Percentiles rank a stretch among this genome's conserved stretches.
Evolutionary conservation across 2,113 vertebrate species (phyloP).

Genomic region (Nettapus auritus): DNA sequence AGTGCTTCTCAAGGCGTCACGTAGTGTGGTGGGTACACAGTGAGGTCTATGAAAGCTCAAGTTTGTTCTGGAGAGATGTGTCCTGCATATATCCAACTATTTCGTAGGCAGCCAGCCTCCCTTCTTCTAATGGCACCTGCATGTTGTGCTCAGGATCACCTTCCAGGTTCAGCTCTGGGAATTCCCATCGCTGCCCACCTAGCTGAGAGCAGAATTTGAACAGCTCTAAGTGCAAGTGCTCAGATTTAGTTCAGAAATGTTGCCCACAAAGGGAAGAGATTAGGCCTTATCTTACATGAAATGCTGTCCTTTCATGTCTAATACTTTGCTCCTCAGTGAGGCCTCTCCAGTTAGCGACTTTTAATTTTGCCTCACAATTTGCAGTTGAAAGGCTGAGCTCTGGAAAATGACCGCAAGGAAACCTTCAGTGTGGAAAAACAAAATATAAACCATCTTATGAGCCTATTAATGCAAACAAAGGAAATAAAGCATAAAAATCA

Average conservation of each 20-base stretch:
- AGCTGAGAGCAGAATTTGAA: background rate
- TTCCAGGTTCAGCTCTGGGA: background rate
- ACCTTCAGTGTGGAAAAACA: background rate
- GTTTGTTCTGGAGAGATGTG: background rate
- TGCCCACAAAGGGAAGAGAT: conserved; percentile 24
- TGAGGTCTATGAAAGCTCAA: background rate
- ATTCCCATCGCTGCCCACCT: background rate
- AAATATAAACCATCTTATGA: background rate
- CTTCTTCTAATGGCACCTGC: background rate
- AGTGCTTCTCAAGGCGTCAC: background rate
- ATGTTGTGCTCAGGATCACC: background rate
- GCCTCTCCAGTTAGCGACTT: background rate
- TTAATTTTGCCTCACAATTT: background rate
- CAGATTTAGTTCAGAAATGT: conserved; percentile 14
- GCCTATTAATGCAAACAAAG: background rate
- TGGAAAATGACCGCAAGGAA: background rate
- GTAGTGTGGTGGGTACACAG: background rate
- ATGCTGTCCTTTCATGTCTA: conserved; percentile 36
- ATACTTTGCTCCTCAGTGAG: background rate
- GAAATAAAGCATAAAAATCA: background rate
- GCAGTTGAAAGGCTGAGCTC: conserved; percentile 5
- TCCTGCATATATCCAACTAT: background rate
- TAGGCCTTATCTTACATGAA: conserved; percentile 28
- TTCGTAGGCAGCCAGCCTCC: background rate
- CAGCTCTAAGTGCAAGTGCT: background rate